Evolutionary conservation across 2,888 invertebrate species (phyloP).

Genomic region (Ischnura elegans): DNA sequence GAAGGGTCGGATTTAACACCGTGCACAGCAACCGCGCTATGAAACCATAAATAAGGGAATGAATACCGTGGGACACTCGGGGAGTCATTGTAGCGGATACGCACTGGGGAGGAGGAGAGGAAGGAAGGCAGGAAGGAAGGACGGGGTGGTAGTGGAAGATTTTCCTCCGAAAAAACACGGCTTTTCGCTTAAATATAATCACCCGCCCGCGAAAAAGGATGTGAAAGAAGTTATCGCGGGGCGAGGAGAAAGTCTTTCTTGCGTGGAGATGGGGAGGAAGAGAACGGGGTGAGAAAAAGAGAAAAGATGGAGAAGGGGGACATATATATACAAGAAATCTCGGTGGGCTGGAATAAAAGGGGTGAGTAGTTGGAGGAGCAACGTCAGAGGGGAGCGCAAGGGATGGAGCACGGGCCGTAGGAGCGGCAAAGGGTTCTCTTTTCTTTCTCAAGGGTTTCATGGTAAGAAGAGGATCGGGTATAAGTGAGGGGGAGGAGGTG

Average conservation of each 20-base stretch:
- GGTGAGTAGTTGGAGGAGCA: neutral
- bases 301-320: too few species aligned
- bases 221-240: slow-evolving; percentile 5
- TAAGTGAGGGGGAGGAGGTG: neutral
- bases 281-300: too few species aligned
- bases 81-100: slow-evolving; percentile 33
- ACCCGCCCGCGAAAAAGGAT: slow-evolving; percentile 36
- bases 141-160: neutral
- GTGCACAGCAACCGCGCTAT: slow-evolving; percentile 3
- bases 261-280: neutral
- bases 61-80: neutral
- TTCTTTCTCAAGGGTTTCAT: neutral
- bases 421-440: neutral
- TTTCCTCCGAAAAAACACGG: slow-evolving; percentile 44
- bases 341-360: neutral
- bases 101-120: too few species aligned
- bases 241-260: neutral
- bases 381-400: neutral
- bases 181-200: slow-evolving; percentile 54
- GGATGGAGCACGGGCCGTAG: neutral
- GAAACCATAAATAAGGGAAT: slow-evolving; percentile 25
- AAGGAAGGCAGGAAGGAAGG: neutral
- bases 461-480: neutral
- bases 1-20: slow-evolving; percentile 20
- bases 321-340: neutral